Conservation (phyloP, 2,797 vertebrate species). For the Hyperoplus lanceolatus region DNA sequence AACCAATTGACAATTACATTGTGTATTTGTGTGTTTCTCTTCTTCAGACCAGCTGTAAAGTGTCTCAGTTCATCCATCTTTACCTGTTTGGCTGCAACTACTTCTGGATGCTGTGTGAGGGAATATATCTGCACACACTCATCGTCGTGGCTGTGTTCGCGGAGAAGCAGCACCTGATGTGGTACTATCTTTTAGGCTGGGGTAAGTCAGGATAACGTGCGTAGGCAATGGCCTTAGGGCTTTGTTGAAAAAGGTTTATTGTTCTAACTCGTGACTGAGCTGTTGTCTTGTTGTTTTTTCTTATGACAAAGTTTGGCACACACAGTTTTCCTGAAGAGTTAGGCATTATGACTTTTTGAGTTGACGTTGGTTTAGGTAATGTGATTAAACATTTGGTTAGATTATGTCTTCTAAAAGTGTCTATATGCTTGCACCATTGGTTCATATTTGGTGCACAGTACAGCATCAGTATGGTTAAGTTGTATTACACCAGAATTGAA, state of each 20-base stretch:
- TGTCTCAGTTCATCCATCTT: slow-evolving; percentile 93
- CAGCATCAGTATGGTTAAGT: background rate
- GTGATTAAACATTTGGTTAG: too few species aligned
- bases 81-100: slow-evolving; percentile 98
- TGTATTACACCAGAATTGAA: background rate
- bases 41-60: slow-evolving; percentile 93
- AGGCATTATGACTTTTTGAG: background rate
- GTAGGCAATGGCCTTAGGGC: background rate
- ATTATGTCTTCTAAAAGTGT: too few species aligned
- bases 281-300: background rate
- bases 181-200: slow-evolving; percentile 99
- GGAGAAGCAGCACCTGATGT: slow-evolving; percentile 96
- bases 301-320: too few species aligned
- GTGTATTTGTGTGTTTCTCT: background rate
- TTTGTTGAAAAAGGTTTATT: background rate
- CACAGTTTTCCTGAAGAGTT: background rate
- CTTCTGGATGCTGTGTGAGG: slow-evolving; percentile 99
- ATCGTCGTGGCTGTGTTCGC: slow-evolving; percentile 98
- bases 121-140: slow-evolving; percentile 97
- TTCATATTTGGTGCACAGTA: background rate
- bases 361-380: too few species aligned
- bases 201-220: slow-evolving; percentile 82
- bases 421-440: background rate
- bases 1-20: background rate
- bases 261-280: background rate